Conservation (phyloP, 92 coral and sea anemone genomes). For the Galaxea fascicularis region DNA sequence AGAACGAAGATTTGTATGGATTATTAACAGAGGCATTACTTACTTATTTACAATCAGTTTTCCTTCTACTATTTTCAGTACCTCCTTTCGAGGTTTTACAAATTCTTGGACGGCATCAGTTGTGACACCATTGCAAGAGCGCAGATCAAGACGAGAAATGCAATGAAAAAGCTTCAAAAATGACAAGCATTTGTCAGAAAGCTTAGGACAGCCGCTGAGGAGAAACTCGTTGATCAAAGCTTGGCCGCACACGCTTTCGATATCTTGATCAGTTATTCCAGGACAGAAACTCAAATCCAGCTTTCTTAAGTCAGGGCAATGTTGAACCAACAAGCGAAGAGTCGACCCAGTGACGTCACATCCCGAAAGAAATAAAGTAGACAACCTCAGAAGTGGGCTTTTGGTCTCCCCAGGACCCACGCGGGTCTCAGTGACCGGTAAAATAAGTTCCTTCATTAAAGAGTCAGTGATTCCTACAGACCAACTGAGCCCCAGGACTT, state of each 20-base stretch:
- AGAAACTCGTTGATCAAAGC: slow-evolving; percentile 78
- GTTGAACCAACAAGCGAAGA: slow-evolving; percentile 82
- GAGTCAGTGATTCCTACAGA: slow-evolving; percentile 89
- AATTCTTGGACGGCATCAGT: slow-evolving; percentile 73
- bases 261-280: slow-evolving; percentile 83
- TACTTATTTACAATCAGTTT: slow-evolving; percentile 67
- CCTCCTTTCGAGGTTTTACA: slow-evolving; percentile 62
- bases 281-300: slow-evolving; percentile 94
- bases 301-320: slow-evolving; percentile 76
- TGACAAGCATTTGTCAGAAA: slow-evolving; percentile 81
- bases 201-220: slow-evolving; percentile 91
- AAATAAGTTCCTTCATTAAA: slow-evolving; percentile 83
- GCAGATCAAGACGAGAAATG: slow-evolving; percentile 80
- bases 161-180: slow-evolving; percentile 73
- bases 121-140: slow-evolving; percentile 81
- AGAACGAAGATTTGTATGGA: not conserved
- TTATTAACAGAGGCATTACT: not conserved
- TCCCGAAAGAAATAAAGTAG: slow-evolving; percentile 90
- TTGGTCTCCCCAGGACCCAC: slow-evolving; percentile 86
- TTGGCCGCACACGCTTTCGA: slow-evolving; percentile 76
- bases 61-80: slow-evolving; percentile 72
- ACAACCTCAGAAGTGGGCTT: slow-evolving; percentile 81
- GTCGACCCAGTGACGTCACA: slow-evolving; percentile 93
- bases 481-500: slow-evolving; percentile 96
- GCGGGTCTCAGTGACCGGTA: slow-evolving; percentile 85